Base-by-base conservation (phyloP, 2,797 vertebrate species). In the Podarcis siculus region DNA sequence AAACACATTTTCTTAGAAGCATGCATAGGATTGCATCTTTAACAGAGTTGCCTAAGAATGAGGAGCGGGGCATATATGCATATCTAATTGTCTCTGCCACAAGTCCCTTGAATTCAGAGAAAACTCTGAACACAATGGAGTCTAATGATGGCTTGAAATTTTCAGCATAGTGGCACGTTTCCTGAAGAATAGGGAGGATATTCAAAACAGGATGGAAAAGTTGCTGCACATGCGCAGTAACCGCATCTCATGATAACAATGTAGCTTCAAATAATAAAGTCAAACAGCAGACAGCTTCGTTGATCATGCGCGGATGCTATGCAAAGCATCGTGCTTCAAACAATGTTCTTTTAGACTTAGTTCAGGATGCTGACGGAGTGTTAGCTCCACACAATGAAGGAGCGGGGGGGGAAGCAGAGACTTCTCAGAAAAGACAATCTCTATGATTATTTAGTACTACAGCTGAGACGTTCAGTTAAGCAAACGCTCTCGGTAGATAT, bases 211-310 rank as follows among this genome's bases (percentile, higher is more conserved):
- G 12, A 80, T 55, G 32, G 1, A 30, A 82, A 93, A 91, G 92
- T 92, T 92, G 86, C 81, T 93, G 89, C 89, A 85, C 88, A 94
- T 92, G 94, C 89, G 93, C 90, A 83, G 64, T 49, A 83, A 69
- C 15, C 76, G 89, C 78, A 71, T 90, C 87, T 91, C 94, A 91
- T 78, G 30, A 42, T 93, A 92, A 87, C 79, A 90, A 86, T 86
- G 79, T 66, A 88, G 92, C 90, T 94, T 91, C 85, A 82, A 77
- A 90, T 85, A 89, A 94, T 89, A 92, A 93, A 94, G 90, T 88
- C 85, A 92, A 94, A 94, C 58, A 79, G 21, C 64, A 92, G 87
- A 86, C 21, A 82, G 58, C 49, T 91, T 49, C 82, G n/a, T 72
- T 89, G 82, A 93, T 89, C 39, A 27, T 81, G 76, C 78, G 89